Evolutionary conservation across 2,888 invertebrate genomes (phyloP), one percentile per base, ranked within the genome.

Genomic region (Patella ulyssiponensis): DNA sequence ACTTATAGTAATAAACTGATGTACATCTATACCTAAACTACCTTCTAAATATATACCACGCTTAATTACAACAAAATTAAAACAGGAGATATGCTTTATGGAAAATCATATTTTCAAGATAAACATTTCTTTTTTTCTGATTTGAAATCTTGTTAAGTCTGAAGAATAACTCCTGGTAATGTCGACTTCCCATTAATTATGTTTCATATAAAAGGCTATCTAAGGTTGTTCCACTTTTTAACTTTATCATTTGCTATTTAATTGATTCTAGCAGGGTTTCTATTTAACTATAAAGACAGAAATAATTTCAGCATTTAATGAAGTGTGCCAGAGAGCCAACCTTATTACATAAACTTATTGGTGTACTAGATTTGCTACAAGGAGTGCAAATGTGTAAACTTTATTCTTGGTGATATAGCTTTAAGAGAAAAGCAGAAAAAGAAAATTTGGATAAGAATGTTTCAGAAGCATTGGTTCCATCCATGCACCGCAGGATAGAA

Each of bases 211-310:
- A 64, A 64, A 64, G 64, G 64, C 64, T 64, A 64, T 64, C 64
- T 23, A 14, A 64, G 64, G 64, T 64, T 64, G 23, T 64, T 64
- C 23, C 20, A 64, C 20, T 23, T 23, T 64, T 64, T 64, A 64
- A 23, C 64, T 64, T 44, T 64, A 64, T 64, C 64, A 64, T 64
- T 64, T 64, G 23, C 64, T 64, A 64, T 64, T 64, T 64, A 64
- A 64, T 64, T 64, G 64, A 64, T 64, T 64, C 23, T 20, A 64
- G 23, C 23, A 14, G 20, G 23, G 64, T 14, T 9, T 23, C 20
- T 64, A 64, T 64, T 64, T 23, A 64, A 64, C 64, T 64, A 64
- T 23, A 64, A 64, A 23, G 64, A 64, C 64, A 64, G 23, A 23
- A 64, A 64, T 64, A 64, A 64, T 64, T 64, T 64, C 20, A 64